Evolutionary conservation across 2,888 invertebrate species (phyloP).

Genomic region (Elegia similella): DNA sequence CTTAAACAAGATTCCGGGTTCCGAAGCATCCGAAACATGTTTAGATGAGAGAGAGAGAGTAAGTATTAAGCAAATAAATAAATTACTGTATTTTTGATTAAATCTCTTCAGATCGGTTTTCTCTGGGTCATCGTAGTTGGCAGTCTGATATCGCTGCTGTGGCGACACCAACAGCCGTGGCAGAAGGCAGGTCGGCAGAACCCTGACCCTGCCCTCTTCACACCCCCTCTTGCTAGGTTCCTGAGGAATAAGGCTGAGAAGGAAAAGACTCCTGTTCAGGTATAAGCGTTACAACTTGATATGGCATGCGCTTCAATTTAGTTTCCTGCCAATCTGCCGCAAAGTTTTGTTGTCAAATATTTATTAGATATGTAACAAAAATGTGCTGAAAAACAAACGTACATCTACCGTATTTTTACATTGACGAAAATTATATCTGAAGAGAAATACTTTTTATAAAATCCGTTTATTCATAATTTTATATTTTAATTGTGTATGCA

Average conservation of each 20-base stretch:
- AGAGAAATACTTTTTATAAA: too few relatives aligned
- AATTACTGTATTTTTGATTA: background rate
- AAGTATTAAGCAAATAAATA: too few relatives aligned
- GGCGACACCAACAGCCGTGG: constrained; percentile 67
- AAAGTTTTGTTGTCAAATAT: too few relatives aligned
- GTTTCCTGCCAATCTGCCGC: background rate
- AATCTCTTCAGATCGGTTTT: constrained; percentile 56
- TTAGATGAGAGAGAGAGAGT: too few relatives aligned
- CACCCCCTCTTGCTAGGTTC: constrained; percentile 57
- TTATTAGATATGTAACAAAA: too few relatives aligned
- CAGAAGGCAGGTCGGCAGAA: constrained; percentile 45
- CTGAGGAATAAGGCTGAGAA: constrained; percentile 37
- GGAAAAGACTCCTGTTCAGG: constrained; percentile 50
- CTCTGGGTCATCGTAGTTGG: constrained; percentile 65
- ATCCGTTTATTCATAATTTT: too few relatives aligned
- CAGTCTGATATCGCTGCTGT: constrained; percentile 51
- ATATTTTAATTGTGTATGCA: too few relatives aligned
- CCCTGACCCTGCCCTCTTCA: constrained; percentile 69
- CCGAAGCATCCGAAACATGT: too few relatives aligned
- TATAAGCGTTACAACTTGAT: constrained; percentile 24
- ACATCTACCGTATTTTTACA: too few relatives aligned
- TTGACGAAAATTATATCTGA: too few relatives aligned
- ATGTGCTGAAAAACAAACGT: too few relatives aligned
- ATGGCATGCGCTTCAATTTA: constrained; percentile 1
- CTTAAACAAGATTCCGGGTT: too few relatives aligned